phyloP scores from a whole-genome alignment of 2,797 vertebrate genomes.

The Mergus octosetaceus region DNA sequence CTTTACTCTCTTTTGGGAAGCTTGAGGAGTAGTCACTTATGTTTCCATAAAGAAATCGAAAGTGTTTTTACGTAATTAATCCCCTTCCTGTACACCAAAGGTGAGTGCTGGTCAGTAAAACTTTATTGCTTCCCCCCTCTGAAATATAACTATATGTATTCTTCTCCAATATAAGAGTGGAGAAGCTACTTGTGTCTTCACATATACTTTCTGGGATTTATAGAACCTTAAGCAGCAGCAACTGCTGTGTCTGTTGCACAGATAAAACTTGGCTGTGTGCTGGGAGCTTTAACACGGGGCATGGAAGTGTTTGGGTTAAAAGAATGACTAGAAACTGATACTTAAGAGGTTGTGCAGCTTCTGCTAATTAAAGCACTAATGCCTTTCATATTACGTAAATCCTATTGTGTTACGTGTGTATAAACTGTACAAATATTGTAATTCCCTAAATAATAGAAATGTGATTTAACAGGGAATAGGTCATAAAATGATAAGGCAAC shows the following conservation, averaged over 20 bases:
- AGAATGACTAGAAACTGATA: slow-evolving; percentile 3
- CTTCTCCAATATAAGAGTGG: fast-evolving
- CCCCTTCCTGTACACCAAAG: not conserved
- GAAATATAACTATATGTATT: not conserved
- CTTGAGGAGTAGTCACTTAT: not conserved
- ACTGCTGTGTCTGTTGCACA: not conserved
- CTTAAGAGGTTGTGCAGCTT: not conserved
- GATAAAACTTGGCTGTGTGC: not conserved
- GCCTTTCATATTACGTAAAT: slow-evolving; percentile 45
- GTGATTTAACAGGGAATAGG: slow-evolving; percentile 15
- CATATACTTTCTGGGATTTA: not conserved
- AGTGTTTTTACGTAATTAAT: not conserved
- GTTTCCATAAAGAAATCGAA: not conserved
- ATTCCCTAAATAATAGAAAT: slow-evolving; percentile 40
- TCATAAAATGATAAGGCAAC: not conserved
- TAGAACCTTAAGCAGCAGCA: not conserved
- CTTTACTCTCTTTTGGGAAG: not conserved
- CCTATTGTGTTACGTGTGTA: slow-evolving; percentile 19
- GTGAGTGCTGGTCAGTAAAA: not conserved
- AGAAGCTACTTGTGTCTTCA: not conserved
- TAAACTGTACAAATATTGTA: slow-evolving; percentile 53
- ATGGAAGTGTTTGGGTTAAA: not conserved
- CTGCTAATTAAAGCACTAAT: slow-evolving; percentile 24
- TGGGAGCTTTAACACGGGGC: not conserved
- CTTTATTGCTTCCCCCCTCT: not conserved